phyloP scores from a whole-genome alignment of 2,888 invertebrate genomes.

The Silvanus unidentatus region DNA sequence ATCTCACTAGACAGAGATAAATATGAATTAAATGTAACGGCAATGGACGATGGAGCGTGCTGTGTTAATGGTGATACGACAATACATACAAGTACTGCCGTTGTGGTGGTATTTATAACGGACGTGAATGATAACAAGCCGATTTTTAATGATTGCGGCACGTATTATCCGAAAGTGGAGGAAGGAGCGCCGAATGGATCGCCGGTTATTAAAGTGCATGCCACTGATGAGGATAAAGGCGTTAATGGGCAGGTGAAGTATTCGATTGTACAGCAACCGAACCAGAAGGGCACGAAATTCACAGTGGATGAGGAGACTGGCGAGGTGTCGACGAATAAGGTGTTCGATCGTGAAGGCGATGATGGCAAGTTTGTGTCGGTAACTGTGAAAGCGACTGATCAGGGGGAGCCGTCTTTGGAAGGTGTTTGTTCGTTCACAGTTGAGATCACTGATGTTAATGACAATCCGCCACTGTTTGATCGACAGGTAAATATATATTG shows the following conservation, averaged over 20 bases:
- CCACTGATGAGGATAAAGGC: conserved; percentile 93
- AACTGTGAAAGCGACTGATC: conserved; percentile 96
- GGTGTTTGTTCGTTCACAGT: conserved; percentile 98
- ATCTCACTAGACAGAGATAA: conserved; percentile 88
- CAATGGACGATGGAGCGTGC: conserved; percentile 95
- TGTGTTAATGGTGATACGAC: conserved; percentile 84
- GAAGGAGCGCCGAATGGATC: conserved; percentile 92
- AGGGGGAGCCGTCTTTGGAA: conserved; percentile 95
- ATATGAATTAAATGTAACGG: conserved; percentile 94
- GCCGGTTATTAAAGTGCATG: conserved; percentile 86
- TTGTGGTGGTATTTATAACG: conserved; percentile 93
- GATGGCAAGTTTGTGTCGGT: conserved; percentile 95
- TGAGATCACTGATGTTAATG: conserved; percentile 96
- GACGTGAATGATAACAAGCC: conserved; percentile 97
- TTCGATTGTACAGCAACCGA: conserved; percentile 93
- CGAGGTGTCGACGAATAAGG: conserved; percentile 90
- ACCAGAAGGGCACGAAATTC: conserved; percentile 92
- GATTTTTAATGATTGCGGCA: conserved; percentile 87
- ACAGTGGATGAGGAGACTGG: conserved; percentile 94
- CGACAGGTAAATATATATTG: conserved; percentile 69
- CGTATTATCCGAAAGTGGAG: conserved; percentile 89
- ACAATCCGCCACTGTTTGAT: conserved; percentile 92
- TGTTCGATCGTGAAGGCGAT: conserved; percentile 94
- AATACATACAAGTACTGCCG: conserved; percentile 89
- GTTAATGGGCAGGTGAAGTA: conserved; percentile 94